These are phyloP conservation scores for Merluccius polli DNA, from an alignment of 2,797 vertebrate species.

Conservation along the genomic window DNA sequence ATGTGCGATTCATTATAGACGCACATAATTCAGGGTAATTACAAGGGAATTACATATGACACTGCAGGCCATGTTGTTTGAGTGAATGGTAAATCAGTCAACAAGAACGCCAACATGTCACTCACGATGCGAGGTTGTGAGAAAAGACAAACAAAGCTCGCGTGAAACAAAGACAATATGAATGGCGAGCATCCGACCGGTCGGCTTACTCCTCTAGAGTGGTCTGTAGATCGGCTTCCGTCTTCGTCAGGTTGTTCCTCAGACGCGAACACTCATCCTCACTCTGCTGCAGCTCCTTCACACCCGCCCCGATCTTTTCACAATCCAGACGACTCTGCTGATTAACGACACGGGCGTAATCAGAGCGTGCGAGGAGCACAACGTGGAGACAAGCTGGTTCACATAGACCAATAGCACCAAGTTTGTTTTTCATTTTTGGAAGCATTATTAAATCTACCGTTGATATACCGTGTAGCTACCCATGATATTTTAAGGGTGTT, in stretches of 20 bases:
- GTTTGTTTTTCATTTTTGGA: not conserved
- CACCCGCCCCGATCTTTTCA: slow-evolving; percentile 59
- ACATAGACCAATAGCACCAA: not conserved
- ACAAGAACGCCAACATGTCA: not conserved
- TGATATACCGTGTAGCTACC: not conserved
- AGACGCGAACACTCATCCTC: slow-evolving; percentile 73
- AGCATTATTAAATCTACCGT: not conserved
- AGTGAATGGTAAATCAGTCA: not conserved
- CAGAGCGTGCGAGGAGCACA: not conserved
- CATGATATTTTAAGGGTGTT: not conserved
- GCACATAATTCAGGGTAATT: not conserved
- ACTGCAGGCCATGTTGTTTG: not conserved
- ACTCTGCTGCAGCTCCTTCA: slow-evolving; percentile 75
- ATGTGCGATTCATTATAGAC: not conserved
- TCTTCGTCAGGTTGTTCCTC: slow-evolving; percentile 77
- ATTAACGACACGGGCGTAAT: slow-evolving; percentile 37
- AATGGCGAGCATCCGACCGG: not conserved
- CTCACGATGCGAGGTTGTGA: not conserved
- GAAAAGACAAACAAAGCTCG: not conserved
- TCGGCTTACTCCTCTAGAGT: slow-evolving; percentile 90
- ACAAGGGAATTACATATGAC: not conserved
- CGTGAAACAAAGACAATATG: not conserved
- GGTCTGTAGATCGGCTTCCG: slow-evolving; percentile 81
- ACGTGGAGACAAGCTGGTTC: not conserved
- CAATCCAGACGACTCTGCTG: slow-evolving; percentile 73